Conservation (phyloP, 2,888 invertebrate species). For the Poecilobothrus nobilitatus region DNA sequence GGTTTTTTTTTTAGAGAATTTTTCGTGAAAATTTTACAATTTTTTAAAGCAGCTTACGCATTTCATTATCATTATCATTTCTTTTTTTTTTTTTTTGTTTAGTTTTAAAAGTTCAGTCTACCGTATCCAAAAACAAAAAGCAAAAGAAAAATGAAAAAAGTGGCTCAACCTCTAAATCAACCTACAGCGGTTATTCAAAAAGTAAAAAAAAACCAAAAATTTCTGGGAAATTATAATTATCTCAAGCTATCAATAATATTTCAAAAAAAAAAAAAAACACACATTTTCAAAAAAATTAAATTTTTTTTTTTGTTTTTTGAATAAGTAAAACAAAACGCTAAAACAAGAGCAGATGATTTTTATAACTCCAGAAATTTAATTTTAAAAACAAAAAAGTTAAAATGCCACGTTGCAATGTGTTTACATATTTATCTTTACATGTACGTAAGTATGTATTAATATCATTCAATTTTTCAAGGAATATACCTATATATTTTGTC, state of each 20-base stretch:
- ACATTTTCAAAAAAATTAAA: too few relatives aligned
- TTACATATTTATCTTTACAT: too few relatives aligned
- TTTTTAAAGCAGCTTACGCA: neutral
- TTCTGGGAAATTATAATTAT: slow-evolving; percentile 4
- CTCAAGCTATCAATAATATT: neutral
- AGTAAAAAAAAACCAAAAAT: neutral
- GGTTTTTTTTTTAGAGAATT: neutral
- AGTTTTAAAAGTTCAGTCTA: neutral
- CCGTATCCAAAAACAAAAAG: neutral
- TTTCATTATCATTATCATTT: neutral
- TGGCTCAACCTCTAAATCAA: neutral
- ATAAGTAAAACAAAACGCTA: too few relatives aligned
- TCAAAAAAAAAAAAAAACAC: neutral
- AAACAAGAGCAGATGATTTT: neutral
- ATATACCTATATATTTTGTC: too few relatives aligned
- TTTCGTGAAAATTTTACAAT: too few relatives aligned
- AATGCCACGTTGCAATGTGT: neutral
- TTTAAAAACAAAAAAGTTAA: too few relatives aligned
- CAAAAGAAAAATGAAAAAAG: too few relatives aligned
- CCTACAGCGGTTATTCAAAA: neutral
- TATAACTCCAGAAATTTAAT: too few relatives aligned
- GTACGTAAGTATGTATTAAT: too few relatives aligned
- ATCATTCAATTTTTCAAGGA: too few relatives aligned
- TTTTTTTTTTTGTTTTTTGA: too few relatives aligned
- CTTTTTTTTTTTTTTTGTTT: too few relatives aligned